Percentiles rank a stretch among this genome's conserved stretches.
Evolutionary conservation across 2,797 vertebrate genomes (phyloP).

Genomic region (Heteromormyrus szaboi): DNA sequence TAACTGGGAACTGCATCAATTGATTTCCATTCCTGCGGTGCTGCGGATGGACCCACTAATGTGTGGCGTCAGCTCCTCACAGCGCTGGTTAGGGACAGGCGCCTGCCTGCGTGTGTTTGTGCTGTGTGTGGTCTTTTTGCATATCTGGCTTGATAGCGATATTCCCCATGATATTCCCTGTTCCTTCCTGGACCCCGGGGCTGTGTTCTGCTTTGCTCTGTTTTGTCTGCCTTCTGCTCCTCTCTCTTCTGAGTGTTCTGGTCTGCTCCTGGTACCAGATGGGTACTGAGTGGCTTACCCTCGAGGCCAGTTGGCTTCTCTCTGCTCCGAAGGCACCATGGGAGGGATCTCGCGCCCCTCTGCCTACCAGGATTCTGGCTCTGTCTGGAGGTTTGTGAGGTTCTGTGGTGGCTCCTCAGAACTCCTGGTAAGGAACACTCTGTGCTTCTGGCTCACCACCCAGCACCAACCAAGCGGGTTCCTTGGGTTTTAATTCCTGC

Average conservation of each 20-base stretch:
- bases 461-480: neutral
- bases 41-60: neutral
- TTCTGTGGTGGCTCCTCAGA: neutral
- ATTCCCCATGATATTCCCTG: neutral
- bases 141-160: neutral
- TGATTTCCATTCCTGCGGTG: neutral
- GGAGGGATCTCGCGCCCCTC: neutral
- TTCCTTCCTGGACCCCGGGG: neutral
- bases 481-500: neutral
- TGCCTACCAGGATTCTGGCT: neutral
- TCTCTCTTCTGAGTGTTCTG: neutral
- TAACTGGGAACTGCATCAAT: neutral
- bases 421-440: neutral
- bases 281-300: neutral
- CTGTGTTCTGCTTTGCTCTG: neutral
- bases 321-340: neutral
- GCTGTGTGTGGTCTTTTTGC: neutral
- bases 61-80: neutral
- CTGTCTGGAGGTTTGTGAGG: neutral
- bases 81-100: neutral
- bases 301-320: neutral
- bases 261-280: neutral
- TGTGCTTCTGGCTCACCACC: neutral
- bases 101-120: neutral
- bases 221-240: neutral